Conservation (phyloP, 2,113 vertebrate genomes). For the Carassius carassius region DNA sequence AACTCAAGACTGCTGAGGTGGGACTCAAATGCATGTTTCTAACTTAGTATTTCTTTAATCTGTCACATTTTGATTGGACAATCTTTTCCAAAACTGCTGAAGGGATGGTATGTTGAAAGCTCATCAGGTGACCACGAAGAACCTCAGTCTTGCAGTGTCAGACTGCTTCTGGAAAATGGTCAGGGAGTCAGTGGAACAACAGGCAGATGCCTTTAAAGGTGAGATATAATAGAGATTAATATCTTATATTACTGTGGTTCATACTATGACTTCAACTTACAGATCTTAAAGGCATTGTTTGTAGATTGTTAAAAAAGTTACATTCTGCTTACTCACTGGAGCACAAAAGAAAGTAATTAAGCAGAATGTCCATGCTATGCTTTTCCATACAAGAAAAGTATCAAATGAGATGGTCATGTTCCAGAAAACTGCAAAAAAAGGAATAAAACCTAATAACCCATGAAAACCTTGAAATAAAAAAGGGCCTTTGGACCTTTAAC, state of each 20-base stretch:
- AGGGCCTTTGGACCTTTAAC: neutral
- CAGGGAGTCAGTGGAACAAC: constrained; percentile 95
- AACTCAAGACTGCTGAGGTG: constrained; percentile 92
- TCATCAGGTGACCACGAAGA: constrained; percentile 97
- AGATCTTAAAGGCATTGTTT: too few species aligned
- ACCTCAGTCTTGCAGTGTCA: constrained; percentile 95
- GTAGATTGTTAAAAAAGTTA: too few species aligned
- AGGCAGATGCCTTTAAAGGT: constrained; percentile 99
- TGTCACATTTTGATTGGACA: neutral
- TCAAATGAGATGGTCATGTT: too few species aligned
- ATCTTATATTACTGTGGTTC: too few species aligned
- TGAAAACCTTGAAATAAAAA: neutral
- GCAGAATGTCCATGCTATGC: too few species aligned
- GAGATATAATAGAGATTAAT: neutral
- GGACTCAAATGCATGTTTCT: constrained; percentile 49
- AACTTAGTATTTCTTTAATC: neutral
- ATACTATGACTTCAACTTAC: too few species aligned
- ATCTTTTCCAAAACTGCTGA: neutral
- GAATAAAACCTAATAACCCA: too few species aligned
- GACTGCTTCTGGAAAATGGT: constrained; percentile 99
- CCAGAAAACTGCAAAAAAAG: too few species aligned
- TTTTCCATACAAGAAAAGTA: too few species aligned
- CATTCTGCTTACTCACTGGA: too few species aligned
- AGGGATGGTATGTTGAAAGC: constrained; percentile 96
- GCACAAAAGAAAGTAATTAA: too few species aligned